Percentiles rank a stretch among this genome's conserved stretches.
Evolutionary conservation across 2,797 vertebrate species (phyloP).

Genomic region (Rachycentron canadum): DNA sequence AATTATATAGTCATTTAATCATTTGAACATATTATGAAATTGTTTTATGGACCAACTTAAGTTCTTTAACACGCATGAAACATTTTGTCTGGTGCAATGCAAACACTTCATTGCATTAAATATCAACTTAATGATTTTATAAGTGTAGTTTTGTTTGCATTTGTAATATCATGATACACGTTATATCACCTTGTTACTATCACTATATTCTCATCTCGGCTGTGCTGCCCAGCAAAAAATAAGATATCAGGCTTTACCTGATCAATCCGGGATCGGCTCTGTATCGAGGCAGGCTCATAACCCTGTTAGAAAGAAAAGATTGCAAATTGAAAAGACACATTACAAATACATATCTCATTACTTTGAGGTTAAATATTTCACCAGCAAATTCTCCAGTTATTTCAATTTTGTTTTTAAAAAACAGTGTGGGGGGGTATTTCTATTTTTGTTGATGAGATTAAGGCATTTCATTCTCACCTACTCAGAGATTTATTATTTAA

Average conservation of each 20-base stretch:
- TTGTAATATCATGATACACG: not conserved
- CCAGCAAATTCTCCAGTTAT: not conserved
- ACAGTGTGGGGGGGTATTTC: too few relatives aligned
- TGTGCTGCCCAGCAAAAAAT: not conserved
- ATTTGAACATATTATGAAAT: not conserved
- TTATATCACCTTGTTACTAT: too few relatives aligned
- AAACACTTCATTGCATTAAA: not conserved
- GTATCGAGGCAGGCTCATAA: conserved; percentile 85
- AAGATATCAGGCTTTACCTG: conserved; percentile 75
- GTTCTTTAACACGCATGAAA: not conserved
- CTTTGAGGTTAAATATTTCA: not conserved
- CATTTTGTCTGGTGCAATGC: not conserved
- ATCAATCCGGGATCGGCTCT: conserved; percentile 85
- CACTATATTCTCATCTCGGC: not conserved
- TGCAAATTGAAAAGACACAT: conserved; percentile 2
- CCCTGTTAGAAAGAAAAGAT: conserved; percentile 70
- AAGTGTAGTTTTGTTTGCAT: not conserved
- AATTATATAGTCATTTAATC: not conserved
- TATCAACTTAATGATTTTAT: not conserved
- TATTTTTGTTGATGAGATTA: not conserved
- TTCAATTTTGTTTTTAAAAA: too few relatives aligned
- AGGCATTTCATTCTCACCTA: not conserved
- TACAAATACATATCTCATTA: not conserved
- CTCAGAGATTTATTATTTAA: not conserved
- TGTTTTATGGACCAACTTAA: not conserved